phyloP scores from a whole-genome alignment of 2,888 invertebrate genomes.

The Bimastos eiseni region DNA sequence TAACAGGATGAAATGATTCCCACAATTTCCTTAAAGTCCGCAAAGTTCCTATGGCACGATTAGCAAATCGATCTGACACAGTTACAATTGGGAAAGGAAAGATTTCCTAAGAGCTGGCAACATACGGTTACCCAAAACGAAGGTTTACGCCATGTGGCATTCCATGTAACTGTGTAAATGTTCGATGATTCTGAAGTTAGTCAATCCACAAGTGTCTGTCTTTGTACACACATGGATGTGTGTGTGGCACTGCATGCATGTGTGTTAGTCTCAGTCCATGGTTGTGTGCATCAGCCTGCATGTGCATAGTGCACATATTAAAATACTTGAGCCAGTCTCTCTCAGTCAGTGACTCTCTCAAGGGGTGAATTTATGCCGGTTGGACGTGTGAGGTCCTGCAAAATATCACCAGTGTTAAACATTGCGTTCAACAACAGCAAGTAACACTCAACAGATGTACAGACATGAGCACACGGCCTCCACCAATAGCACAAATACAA shows the following conservation, averaged over 20 bases:
- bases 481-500: background rate
- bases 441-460: background rate
- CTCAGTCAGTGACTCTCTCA: background rate
- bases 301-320: background rate
- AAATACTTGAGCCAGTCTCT: background rate
- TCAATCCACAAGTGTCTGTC: background rate
- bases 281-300: background rate
- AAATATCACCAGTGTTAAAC: background rate
- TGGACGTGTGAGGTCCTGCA: background rate
- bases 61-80: background rate
- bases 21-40: background rate
- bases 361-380: background rate
- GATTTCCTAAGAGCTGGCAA: background rate
- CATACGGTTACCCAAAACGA: background rate
- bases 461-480: background rate
- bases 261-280: background rate
- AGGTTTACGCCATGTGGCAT: background rate
- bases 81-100: background rate
- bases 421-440: background rate
- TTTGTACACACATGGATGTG: background rate
- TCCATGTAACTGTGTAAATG: background rate
- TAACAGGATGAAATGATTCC: background rate
- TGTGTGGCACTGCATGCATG: no score
- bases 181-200: background rate
- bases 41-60: background rate